These are phyloP conservation scores for Drosophila helvetica DNA, from an alignment of 2,888 invertebrate species.

Conservation along the genomic window DNA sequence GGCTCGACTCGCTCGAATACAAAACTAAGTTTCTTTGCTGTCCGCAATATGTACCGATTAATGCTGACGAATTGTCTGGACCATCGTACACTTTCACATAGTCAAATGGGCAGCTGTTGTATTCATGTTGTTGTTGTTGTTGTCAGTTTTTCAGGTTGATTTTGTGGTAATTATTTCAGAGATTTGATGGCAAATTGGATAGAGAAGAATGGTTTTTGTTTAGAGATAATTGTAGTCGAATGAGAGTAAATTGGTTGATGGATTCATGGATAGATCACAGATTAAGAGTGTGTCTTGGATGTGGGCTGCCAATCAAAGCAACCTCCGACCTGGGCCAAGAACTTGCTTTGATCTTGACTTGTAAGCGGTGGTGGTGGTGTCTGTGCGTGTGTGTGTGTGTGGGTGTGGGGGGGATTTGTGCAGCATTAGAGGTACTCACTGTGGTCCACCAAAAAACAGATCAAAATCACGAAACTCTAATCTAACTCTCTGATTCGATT, in stretches of 20 bases:
- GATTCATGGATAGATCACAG: conserved; percentile 22
- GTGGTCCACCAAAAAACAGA: conserved; percentile 98
- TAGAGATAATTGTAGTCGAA: conserved; percentile 13
- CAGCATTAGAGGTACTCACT: conserved; percentile 89
- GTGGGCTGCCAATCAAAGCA: conserved; percentile 64
- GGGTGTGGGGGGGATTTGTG: conserved; percentile 35
- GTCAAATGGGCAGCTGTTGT: conserved; percentile 97
- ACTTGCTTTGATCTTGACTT: conserved; percentile 75
- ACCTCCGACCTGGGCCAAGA: conserved; percentile 29
- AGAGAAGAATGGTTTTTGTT: conserved; percentile 45
- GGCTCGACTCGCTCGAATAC: conserved; percentile 95
- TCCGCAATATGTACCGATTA: conserved; percentile 98
- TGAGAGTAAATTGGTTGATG: conserved; percentile 17
- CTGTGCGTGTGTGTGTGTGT: conserved; percentile 8
- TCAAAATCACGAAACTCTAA: conserved; percentile 99
- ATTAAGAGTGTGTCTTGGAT: conserved; percentile 19
- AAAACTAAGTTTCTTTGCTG: conserved; percentile 97
- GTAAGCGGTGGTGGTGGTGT: conserved; percentile 1
- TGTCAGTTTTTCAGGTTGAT: no score
- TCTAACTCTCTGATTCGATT: conserved; percentile 94
- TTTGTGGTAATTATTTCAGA: conserved; percentile 53
- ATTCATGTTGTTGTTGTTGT: conserved; percentile 35
- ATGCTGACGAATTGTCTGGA: conserved; percentile 92
- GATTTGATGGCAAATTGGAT: conserved; percentile 46
- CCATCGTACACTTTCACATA: conserved; percentile 99